Conservation (phyloP, 2,113 vertebrate genomes). For the Calyptommatus sinebrachiatus region DNA sequence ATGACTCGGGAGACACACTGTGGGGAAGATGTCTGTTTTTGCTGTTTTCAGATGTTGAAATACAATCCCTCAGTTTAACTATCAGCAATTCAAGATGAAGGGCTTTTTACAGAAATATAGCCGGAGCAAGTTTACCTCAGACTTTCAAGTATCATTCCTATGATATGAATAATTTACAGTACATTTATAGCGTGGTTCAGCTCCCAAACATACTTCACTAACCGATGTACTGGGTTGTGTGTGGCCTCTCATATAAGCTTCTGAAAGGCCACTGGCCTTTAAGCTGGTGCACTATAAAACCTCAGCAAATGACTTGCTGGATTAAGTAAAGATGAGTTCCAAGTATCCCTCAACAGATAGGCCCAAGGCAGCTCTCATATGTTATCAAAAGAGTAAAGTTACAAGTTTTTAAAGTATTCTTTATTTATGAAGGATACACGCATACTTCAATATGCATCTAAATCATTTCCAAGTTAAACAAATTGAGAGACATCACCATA, state of each 20-base stretch:
- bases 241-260: neutral
- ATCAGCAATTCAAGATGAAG: neutral
- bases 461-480: neutral
- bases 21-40: neutral
- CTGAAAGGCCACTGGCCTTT: neutral
- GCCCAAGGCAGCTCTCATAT: neutral
- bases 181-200: neutral
- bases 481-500: neutral
- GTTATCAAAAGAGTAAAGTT: neutral
- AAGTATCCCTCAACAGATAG: neutral
- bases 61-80: neutral
- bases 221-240: neutral
- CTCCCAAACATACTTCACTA: neutral
- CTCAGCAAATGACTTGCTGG: neutral
- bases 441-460: neutral
- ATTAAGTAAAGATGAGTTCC: neutral
- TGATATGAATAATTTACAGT: neutral
- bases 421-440: neutral
- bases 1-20: constrained; percentile 2
- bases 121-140: neutral
- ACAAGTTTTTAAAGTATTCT: neutral
- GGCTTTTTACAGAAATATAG: neutral
- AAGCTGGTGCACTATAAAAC: neutral
- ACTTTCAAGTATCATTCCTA: neutral
- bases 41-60: neutral